Conservation (phyloP, 1,140 invertebrate species). For the Calliopsis andreniformis region DNA sequence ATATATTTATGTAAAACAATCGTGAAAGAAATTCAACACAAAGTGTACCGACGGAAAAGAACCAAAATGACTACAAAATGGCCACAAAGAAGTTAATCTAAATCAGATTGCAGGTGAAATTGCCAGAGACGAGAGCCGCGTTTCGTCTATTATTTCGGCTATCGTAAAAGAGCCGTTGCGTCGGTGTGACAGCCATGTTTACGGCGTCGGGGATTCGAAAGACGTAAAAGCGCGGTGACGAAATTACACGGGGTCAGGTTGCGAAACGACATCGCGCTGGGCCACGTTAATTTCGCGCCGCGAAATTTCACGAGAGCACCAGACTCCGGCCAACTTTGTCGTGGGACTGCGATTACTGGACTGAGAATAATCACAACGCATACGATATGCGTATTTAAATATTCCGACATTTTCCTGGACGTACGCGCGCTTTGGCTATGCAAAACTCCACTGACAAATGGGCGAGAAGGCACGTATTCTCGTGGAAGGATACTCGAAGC, state of each 20-base stretch:
- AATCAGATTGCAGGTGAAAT: slow-evolving; percentile 6
- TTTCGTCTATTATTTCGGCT: slow-evolving; percentile 32
- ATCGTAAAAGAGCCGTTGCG: slow-evolving; percentile 37
- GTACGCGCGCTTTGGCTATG: too few relatives aligned
- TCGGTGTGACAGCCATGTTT: slow-evolving; percentile 21
- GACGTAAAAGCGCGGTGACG: slow-evolving; percentile 27
- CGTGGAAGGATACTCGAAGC: too few relatives aligned
- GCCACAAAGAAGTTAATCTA: slow-evolving; percentile 21
- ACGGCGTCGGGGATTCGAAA: slow-evolving; percentile 27
- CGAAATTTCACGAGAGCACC: slow-evolving; percentile 52
- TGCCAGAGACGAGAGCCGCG: slow-evolving; percentile 19
- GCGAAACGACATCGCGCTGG: slow-evolving; percentile 44
- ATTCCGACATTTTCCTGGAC: too few relatives aligned
- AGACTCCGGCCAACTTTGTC: slow-evolving; percentile 40
- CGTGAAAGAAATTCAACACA: neutral
- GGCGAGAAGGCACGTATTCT: too few relatives aligned
- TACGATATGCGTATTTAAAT: neutral
- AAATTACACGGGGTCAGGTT: slow-evolving; percentile 37
- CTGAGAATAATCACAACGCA: slow-evolving; percentile 29
- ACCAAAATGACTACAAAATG: too few relatives aligned
- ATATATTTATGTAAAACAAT: too few relatives aligned
- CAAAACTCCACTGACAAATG: too few relatives aligned
- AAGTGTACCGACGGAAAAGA: too few relatives aligned
- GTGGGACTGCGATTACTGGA: slow-evolving; percentile 4
- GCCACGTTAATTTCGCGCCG: slow-evolving; percentile 52